Evolutionary conservation across 2,113 vertebrate species (phyloP), one percentile per base, ranked within the genome.

Genomic region (Zapus hudsonius): DNA sequence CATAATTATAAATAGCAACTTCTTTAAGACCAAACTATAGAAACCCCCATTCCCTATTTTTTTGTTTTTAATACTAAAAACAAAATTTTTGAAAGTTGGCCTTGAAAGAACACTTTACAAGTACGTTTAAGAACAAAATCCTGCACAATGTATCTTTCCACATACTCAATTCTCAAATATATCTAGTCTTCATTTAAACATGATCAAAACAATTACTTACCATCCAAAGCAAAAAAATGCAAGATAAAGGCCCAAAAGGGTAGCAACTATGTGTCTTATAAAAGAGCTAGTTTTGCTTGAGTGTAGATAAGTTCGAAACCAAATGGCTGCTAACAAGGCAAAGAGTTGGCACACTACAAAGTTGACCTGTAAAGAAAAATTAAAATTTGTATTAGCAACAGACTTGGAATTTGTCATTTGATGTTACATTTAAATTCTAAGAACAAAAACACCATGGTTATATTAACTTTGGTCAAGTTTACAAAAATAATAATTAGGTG

Each of bases 221-320:
- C 99, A 99, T 98, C 99, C 99, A 95, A 99, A 99, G 98, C 99
- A 99, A 98, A 99, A 99, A 97, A 99, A 98, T 96, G 99, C 99
- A 98, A 99, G 98, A 97, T 99, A 99, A 98, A 99, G 99, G 97
- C 99, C 99, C 98, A 99, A 97, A 92, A 99, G 98, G 11, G 99
- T 99, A 91, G 99, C 99, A 94, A 99, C 99, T 95, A 99, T 98
- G 96, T 99, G 99, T 95, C 99, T 98, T 98, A 99, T 98, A 97
- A 99, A 99, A 25, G 99, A 99, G 97, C 99, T 99, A 89, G 99
- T 99, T 98, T 99, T 99, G 98, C 99, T 99, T 96, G 99, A 98
- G 96, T 99, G 99, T 95, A 99, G 99, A 96, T 99, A 99, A 92
- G 99, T 98, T 96, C 99, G 98, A 97, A 99, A 99, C 99, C 99